Conservation (phyloP, 2,797 vertebrate species). For the Kryptopterus vitreolus region DNA sequence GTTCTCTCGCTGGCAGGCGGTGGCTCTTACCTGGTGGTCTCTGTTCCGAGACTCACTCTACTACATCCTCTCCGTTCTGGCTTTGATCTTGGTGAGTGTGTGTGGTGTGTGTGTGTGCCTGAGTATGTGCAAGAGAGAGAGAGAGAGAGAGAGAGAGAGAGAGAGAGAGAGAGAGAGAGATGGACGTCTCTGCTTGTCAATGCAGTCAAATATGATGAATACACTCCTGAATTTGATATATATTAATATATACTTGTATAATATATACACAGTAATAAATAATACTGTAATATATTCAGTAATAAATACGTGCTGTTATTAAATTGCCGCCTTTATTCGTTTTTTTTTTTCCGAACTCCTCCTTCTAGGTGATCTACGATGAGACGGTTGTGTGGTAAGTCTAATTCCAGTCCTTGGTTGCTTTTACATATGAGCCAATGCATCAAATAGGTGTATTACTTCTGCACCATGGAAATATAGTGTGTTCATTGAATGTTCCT, state of each 20-base stretch:
- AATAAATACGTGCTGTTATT: constrained; percentile 19
- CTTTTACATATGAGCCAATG: constrained; percentile 25
- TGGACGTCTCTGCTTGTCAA: background rate
- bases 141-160: background rate
- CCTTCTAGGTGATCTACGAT: constrained; percentile 76
- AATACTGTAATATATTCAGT: background rate
- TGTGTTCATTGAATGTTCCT: too few species aligned
- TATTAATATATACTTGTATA: too few species aligned
- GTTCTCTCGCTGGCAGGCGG: constrained; percentile 60
- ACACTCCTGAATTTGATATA: background rate
- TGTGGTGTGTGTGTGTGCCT: background rate
- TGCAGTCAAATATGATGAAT: background rate
- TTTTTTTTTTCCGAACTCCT: constrained; percentile 35
- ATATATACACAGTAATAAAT: too few species aligned
- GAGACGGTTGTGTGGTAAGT: constrained; percentile 78
- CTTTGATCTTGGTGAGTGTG: constrained; percentile 75
- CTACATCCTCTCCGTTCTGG: constrained; percentile 77
- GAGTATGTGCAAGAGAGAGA: background rate
- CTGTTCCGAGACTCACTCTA: constrained; percentile 77
- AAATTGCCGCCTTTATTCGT: constrained; percentile 19
- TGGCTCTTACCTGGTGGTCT: constrained; percentile 79
- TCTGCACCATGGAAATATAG: constrained; percentile 25
- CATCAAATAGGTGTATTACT: constrained; percentile 30
- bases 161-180: background rate
- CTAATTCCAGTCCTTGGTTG: constrained; percentile 35